Evolutionary conservation across 2,888 invertebrate species (phyloP).

Genomic region (Mythimna pallens): DNA sequence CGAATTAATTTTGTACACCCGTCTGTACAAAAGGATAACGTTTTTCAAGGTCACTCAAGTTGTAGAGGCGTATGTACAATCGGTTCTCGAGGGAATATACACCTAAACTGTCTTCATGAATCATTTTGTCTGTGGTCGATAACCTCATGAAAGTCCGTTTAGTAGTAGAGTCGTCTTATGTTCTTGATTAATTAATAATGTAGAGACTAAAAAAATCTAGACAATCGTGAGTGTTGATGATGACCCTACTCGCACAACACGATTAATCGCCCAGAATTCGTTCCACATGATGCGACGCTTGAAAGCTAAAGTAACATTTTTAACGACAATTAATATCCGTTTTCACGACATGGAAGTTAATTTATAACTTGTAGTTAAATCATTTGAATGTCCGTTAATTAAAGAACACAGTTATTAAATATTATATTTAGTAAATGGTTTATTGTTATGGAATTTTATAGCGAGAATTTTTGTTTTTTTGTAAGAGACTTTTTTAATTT

Average conservation of each 20-base stretch:
- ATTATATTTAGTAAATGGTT: slow-evolving; percentile 22
- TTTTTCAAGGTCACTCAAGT: too few species aligned
- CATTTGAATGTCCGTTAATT: slow-evolving; percentile 26
- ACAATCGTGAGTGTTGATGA: slow-evolving; percentile 16
- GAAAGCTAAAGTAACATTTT: slow-evolving; percentile 61
- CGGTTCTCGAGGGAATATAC: too few species aligned
- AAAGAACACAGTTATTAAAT: slow-evolving; percentile 32
- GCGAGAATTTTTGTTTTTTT: slow-evolving; percentile 19
- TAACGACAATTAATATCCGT: slow-evolving; percentile 59
- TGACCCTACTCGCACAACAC: slow-evolving; percentile 40
- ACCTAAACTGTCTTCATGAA: too few species aligned
- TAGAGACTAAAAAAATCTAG: neutral
- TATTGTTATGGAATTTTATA: slow-evolving; percentile 6
- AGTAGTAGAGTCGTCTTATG: neutral
- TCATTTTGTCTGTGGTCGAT: neutral
- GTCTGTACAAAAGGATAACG: too few species aligned
- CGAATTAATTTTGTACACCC: too few species aligned
- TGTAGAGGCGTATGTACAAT: too few species aligned
- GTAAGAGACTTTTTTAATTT: neutral
- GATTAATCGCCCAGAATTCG: slow-evolving; percentile 55
- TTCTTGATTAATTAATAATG: neutral
- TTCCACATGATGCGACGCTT: slow-evolving; percentile 56
- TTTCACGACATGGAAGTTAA: slow-evolving; percentile 42
- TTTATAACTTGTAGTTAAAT: slow-evolving; percentile 38
- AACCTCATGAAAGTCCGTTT: neutral